Evolutionary conservation across 2,797 vertebrate species (phyloP).

Genomic region (Remorina albescens): DNA sequence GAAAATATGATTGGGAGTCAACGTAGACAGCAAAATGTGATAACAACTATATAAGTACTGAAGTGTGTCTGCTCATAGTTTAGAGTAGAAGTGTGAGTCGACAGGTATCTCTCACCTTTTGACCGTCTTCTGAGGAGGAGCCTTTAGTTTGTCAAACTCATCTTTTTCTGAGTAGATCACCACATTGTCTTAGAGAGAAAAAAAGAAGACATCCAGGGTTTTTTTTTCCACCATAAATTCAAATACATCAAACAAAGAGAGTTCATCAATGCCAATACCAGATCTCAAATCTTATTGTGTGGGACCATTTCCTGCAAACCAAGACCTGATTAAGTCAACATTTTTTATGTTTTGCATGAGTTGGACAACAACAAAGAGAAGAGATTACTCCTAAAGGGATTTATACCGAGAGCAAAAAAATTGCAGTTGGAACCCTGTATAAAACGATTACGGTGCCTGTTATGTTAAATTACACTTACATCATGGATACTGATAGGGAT

Average conservation of each 20-base stretch:
- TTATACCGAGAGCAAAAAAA: slow-evolving; percentile 6
- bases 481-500: slow-evolving; percentile 53
- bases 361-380: slow-evolving; percentile 8
- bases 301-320: not conserved
- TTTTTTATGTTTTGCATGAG: slow-evolving; percentile 7
- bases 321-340: not conserved
- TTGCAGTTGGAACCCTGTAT: slow-evolving; percentile 24
- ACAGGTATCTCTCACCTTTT: slow-evolving; percentile 88
- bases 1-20: not conserved
- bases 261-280: not conserved
- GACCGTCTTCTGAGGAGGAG: slow-evolving; percentile 89
- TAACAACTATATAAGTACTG: not conserved
- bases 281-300: not conserved
- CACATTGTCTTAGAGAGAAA: slow-evolving; percentile 86
- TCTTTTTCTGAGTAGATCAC: slow-evolving; percentile 97
- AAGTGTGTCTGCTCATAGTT: not conserved
- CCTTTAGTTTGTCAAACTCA: slow-evolving; percentile 96
- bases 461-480: slow-evolving; percentile 55
- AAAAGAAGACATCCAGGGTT: not conserved
- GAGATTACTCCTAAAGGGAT: slow-evolving; percentile 26
- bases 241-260: not conserved
- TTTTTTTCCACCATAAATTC: not conserved
- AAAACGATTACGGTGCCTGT: slow-evolving; percentile 62
- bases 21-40: not conserved
- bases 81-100: not conserved